Conservation (phyloP, 2,888 invertebrate species). For the Gibbula magus region DNA sequence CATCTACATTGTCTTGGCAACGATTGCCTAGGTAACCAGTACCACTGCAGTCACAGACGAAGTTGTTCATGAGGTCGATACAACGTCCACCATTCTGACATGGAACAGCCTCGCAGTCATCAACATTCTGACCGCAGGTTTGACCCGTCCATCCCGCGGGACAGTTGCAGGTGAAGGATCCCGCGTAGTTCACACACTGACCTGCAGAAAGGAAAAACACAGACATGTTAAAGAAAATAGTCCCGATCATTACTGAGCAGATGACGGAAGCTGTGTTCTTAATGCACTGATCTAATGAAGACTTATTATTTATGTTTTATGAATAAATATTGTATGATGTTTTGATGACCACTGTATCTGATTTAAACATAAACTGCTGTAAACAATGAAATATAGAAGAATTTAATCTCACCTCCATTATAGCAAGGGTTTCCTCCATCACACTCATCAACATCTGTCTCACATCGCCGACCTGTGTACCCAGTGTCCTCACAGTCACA, state of each 20-base stretch:
- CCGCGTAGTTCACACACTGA: constrained; percentile 53
- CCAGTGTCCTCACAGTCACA: constrained; percentile 64
- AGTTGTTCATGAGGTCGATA: constrained; percentile 46
- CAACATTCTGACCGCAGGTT: constrained; percentile 58
- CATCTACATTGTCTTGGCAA: constrained; percentile 50
- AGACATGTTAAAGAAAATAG: no score
- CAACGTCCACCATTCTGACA: constrained; percentile 61
- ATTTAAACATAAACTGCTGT: no score
- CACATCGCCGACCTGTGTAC: constrained; percentile 58
- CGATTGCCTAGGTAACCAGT: constrained; percentile 56
- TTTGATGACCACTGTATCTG: no score
- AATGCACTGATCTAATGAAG: no score
- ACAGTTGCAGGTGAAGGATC: constrained; percentile 60
- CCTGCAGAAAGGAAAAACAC: constrained; percentile 38
- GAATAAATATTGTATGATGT: no score
- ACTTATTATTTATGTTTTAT: no score
- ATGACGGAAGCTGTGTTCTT: no score
- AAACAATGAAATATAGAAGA: no score
- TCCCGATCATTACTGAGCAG: no score
- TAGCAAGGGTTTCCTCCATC: constrained; percentile 52
- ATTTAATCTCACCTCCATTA: constrained; percentile 59
- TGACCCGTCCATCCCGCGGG: constrained; percentile 61
- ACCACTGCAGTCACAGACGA: constrained; percentile 52
- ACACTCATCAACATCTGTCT: constrained; percentile 63
- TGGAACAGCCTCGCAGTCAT: constrained; percentile 55